Evolutionary conservation across 2,113 vertebrate genomes (phyloP).

Genomic region (Redunca redunca): DNA sequence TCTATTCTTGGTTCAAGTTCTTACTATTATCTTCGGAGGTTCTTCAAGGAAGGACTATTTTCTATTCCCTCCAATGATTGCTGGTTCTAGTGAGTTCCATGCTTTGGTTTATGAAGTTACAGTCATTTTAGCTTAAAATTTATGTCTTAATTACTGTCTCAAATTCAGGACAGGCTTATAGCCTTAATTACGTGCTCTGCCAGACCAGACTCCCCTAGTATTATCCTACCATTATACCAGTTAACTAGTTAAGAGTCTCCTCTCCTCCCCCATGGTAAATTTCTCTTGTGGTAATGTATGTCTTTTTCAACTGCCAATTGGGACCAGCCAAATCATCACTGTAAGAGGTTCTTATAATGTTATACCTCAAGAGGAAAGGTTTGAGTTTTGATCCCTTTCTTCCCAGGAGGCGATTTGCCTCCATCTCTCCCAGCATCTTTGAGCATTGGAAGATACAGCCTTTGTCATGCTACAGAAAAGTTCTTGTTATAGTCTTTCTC

Average conservation of each 20-base stretch:
- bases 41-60: background rate
- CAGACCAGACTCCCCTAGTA: background rate
- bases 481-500: background rate
- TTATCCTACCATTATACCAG: background rate
- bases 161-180: background rate
- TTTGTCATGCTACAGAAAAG: background rate
- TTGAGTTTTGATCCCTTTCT: slow-evolving; percentile 25
- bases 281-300: background rate
- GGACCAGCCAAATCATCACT: background rate
- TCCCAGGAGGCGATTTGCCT: background rate
- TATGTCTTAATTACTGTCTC: background rate
- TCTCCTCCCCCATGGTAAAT: background rate
- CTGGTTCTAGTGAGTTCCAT: background rate
- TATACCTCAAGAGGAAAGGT: background rate
- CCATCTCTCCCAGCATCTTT: background rate
- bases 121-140: background rate
- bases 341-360: background rate
- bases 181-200: background rate
- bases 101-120: background rate
- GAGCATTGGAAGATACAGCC: background rate
- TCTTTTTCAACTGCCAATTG: background rate
- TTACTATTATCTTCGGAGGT: background rate
- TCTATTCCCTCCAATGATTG: background rate
- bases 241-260: background rate
- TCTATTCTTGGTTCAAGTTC: background rate